Conservation (phyloP, 2,113 vertebrate species). For the Pelmatolapia mariae region DNA sequence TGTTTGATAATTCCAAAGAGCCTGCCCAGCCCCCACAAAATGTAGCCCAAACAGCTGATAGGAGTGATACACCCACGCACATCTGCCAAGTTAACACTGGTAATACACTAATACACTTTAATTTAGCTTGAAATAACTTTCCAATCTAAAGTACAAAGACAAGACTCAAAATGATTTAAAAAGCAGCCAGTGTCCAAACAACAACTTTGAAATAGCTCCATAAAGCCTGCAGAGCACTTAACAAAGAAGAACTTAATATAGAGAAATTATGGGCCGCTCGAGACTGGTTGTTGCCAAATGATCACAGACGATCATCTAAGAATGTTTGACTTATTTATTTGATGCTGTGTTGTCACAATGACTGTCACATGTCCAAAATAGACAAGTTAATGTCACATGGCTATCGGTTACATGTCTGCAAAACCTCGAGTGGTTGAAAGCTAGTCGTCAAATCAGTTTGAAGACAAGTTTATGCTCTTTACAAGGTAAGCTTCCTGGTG, state of each 20-base stretch:
- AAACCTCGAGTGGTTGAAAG: background rate
- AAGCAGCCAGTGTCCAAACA: background rate
- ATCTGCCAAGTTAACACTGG: background rate
- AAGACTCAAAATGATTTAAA: background rate
- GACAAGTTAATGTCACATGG: background rate
- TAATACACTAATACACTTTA: rapidly evolving
- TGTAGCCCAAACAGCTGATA: background rate
- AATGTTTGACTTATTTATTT: background rate
- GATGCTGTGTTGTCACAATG: background rate
- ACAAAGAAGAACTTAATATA: rapidly evolving
- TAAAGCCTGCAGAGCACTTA: background rate
- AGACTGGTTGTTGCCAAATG: background rate
- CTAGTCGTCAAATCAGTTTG: rapidly evolving
- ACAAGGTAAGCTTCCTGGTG: rapidly evolving
- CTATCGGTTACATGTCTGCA: rapidly evolving
- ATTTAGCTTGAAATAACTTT: background rate
- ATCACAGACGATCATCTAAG: background rate
- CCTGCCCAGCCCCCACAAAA: background rate
- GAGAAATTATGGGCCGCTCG: background rate
- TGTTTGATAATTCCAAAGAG: background rate
- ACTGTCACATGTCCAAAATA: background rate
- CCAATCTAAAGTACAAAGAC: background rate
- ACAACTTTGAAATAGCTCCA: rapidly evolving
- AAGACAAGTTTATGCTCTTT: background rate
- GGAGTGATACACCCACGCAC: rapidly evolving